phyloP scores from a whole-genome alignment of 1,140 invertebrate species.

The Calycopis cecrops region DNA sequence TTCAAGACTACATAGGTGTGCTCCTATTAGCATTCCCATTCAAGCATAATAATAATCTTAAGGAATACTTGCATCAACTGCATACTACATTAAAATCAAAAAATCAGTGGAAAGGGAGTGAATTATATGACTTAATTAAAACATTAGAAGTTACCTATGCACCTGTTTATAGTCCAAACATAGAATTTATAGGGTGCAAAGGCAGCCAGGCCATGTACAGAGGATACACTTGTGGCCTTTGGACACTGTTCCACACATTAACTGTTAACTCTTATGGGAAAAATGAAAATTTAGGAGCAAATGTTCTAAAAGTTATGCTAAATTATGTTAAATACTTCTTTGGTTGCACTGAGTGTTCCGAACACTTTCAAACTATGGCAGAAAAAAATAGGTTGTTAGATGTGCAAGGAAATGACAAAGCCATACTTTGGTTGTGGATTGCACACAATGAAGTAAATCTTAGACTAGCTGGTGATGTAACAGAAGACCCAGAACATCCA shows the following conservation, averaged over 20 bases:
- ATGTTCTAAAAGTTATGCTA: conserved; percentile 87
- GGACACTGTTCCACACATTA: conserved; percentile 96
- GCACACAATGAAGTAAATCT: conserved; percentile 96
- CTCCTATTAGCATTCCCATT: conserved; percentile 85
- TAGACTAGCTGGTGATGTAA: conserved; percentile 87
- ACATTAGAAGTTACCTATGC: conserved; percentile 70
- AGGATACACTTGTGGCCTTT: conserved; percentile 97
- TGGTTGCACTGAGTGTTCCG: conserved; percentile 92
- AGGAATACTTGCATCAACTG: conserved; percentile 78
- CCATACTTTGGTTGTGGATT: conserved; percentile 95
- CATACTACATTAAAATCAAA: conserved; percentile 61
- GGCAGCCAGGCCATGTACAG: conserved; percentile 84
- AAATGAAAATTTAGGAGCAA: conserved; percentile 71
- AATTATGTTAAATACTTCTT: conserved; percentile 96
- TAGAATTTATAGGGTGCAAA: conserved; percentile 88
- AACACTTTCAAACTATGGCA: conserved; percentile 92
- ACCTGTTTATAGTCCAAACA: conserved; percentile 76
- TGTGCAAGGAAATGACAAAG: conserved; percentile 82
- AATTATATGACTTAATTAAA: conserved; percentile 75
- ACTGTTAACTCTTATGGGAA: conserved; percentile 85
- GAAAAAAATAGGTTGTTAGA: conserved; percentile 79
- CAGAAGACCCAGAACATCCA: conserved; percentile 92
- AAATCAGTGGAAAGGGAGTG: conserved; percentile 74
- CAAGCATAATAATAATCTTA: conserved; percentile 72
- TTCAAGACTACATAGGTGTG: conserved; percentile 83